Conservation (phyloP, 2,888 invertebrate genomes). For the Epinotia demarniana region DNA sequence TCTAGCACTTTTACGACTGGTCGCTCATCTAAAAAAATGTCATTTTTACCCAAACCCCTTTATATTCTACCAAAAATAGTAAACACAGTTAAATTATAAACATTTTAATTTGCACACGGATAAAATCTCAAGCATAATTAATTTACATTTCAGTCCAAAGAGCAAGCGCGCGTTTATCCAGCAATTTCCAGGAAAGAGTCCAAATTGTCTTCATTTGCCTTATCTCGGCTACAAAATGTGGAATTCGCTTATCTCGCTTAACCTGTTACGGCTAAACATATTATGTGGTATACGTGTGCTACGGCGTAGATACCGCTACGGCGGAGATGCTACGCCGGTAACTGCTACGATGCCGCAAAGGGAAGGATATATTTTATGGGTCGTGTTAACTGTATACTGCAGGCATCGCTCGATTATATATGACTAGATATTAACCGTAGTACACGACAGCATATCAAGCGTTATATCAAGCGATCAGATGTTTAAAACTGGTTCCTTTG, state of each 20-base stretch:
- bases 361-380: constrained; percentile 24
- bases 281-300: constrained; percentile 52
- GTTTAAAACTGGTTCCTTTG: neutral
- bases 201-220: constrained; percentile 74
- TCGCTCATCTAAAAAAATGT: no score
- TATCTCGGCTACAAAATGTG: constrained; percentile 68
- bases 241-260: constrained; percentile 67
- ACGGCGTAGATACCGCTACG: constrained; percentile 61
- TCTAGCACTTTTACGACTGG: no score
- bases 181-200: constrained; percentile 44
- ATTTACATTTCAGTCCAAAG: neutral
- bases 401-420: constrained; percentile 12
- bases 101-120: constrained; percentile 6
- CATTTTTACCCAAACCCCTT: no score
- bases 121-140: constrained; percentile 1
- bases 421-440: neutral
- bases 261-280: constrained; percentile 61
- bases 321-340: constrained; percentile 53
- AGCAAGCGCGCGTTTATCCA: constrained; percentile 3
- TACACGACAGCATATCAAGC: neutral
- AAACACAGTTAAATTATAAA: constrained; percentile 3
- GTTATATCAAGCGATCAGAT: neutral
- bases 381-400: constrained; percentile 18
- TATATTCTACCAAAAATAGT: neutral
- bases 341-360: constrained; percentile 50